These are phyloP conservation scores for Paralichthys olivaceus DNA, from an alignment of 2,113 vertebrate species.

Conservation along the genomic window DNA sequence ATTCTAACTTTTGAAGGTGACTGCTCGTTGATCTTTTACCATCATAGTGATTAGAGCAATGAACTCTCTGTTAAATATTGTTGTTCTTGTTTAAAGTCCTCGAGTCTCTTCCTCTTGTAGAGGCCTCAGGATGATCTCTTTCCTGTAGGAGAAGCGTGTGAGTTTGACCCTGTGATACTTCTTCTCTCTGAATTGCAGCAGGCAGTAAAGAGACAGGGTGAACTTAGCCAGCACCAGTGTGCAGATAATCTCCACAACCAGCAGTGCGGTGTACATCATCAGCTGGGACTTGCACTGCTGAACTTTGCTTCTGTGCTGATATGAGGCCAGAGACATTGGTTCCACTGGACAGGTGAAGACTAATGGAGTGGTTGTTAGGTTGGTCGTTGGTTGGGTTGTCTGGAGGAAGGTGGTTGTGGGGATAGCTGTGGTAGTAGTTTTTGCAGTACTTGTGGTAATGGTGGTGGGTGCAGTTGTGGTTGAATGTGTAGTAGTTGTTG, in stretches of 20 bases:
- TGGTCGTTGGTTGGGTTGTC: conserved; percentile 38
- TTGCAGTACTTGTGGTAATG: not conserved
- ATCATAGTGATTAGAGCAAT: not conserved
- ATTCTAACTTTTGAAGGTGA: not conserved
- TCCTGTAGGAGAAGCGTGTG: conserved; percentile 78
- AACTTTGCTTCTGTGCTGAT: conserved; percentile 8
- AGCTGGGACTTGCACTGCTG: conserved; percentile 64
- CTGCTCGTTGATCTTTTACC: not conserved
- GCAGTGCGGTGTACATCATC: conserved; percentile 55
- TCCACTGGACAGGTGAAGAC: conserved; percentile 48
- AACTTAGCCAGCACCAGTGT: conserved; percentile 63
- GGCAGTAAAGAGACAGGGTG: conserved; percentile 64
- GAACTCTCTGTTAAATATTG: not conserved
- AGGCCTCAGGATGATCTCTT: conserved; percentile 72
- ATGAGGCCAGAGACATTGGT: not conserved
- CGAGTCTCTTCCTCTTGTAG: conserved; percentile 59
- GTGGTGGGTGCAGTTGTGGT: conserved; percentile 12
- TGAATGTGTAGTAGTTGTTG: conserved; percentile 3
- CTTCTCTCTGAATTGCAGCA: conserved; percentile 61
- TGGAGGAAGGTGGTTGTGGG: conserved; percentile 8
- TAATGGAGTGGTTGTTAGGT: conserved; percentile 4
- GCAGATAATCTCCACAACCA: conserved; percentile 75
- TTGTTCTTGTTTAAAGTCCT: conserved; percentile 45
- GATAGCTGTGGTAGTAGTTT: not conserved
- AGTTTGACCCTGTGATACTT: conserved; percentile 68